Conservation (phyloP, 2,888 invertebrate genomes). For the Beris chalybata region DNA sequence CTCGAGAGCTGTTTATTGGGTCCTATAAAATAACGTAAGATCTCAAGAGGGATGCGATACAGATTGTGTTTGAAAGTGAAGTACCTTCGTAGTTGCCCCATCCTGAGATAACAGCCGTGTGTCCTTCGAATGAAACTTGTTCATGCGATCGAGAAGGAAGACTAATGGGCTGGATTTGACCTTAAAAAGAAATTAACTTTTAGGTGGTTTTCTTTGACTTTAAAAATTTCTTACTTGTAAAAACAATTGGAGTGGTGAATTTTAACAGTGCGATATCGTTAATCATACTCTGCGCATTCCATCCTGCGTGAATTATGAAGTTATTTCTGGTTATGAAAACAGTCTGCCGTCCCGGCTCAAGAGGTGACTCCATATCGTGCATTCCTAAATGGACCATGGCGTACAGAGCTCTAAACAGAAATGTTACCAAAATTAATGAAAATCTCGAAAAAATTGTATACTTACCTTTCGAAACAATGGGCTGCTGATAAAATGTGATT, state of each 20-base stretch:
- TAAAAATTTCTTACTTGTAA: constrained; percentile 9
- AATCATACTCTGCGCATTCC: constrained; percentile 20
- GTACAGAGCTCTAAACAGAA: background rate
- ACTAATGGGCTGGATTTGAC: constrained; percentile 15
- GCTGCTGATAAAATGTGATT: constrained; percentile 16
- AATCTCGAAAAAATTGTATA: background rate
- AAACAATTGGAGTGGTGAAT: constrained; percentile 8
- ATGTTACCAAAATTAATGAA: background rate
- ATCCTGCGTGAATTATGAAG: constrained; percentile 17
- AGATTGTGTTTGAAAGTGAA: background rate
- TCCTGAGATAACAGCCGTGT: constrained; percentile 12
- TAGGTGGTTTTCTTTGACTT: too few species aligned
- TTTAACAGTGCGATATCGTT: constrained; percentile 18
- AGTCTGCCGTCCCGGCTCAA: constrained; percentile 9
- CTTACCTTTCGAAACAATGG: constrained; percentile 24
- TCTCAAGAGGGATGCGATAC: too few species aligned
- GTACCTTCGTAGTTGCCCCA: constrained; percentile 25
- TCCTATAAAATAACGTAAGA: background rate
- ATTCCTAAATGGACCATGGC: constrained; percentile 8
- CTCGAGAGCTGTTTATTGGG: background rate
- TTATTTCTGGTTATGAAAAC: background rate
- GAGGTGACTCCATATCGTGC: constrained; percentile 9
- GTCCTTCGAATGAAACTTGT: constrained; percentile 8
- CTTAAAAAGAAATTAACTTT: background rate
- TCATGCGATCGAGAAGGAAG: constrained; percentile 8